phyloP scores from a whole-genome alignment of 2,888 invertebrate genomes.

The Epistrophella euchroma region DNA sequence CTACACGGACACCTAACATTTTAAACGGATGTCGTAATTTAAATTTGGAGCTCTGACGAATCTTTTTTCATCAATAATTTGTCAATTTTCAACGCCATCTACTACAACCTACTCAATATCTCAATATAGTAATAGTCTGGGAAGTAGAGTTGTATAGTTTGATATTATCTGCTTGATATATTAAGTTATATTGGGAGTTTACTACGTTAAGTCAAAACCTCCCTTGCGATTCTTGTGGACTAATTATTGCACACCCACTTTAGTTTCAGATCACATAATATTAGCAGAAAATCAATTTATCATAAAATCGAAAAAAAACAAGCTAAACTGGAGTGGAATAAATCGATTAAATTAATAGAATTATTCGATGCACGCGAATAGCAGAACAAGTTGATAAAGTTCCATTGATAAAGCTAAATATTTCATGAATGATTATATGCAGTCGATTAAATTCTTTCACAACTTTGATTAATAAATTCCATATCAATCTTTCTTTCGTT shows the following conservation, averaged over 20 bases:
- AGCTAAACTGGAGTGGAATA: background rate
- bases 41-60: constrained; percentile 9
- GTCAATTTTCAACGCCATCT: constrained; percentile 9
- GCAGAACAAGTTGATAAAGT: background rate
- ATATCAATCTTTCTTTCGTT: background rate
- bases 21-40: constrained; percentile 18
- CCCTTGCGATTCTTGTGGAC: too few relatives aligned
- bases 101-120: background rate
- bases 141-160: background rate
- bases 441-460: background rate
- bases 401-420: constrained; percentile 10
- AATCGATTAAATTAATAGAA: background rate
- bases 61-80: constrained; percentile 14
- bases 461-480: background rate
- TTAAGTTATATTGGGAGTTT: too few relatives aligned
- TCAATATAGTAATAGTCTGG: background rate
- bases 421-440: background rate
- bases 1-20: background rate
- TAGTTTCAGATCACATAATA: too few relatives aligned
- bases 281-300: background rate
- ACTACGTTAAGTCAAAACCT: too few relatives aligned
- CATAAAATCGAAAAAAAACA: background rate
- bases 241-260: too few relatives aligned
- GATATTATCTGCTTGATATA: background rate
- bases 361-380: background rate